Percentiles rank a stretch among this genome's conserved stretches.
phyloP scores from a whole-genome alignment of 2,113 vertebrate species.

The Lycocorax pyrrhopterus region DNA sequence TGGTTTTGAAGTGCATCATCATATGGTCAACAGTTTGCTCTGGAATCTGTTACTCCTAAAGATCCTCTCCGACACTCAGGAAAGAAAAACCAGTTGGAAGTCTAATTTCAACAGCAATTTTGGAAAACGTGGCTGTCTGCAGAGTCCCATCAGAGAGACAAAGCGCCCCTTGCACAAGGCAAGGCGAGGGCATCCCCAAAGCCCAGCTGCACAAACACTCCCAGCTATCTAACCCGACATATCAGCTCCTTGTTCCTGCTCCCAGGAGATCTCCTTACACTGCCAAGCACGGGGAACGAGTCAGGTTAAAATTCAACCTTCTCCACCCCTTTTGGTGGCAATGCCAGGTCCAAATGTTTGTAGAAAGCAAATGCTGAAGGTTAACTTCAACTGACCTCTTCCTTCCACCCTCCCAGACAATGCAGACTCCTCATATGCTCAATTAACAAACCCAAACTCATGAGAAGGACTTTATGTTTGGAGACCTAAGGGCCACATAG shows the following conservation, averaged over 20 bases:
- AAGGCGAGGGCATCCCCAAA: not conserved
- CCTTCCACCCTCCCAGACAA: not conserved
- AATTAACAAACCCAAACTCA: not conserved
- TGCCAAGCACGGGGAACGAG: not conserved
- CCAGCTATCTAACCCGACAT: not conserved
- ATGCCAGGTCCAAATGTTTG: not conserved
- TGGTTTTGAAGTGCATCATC: slow-evolving; percentile 17
- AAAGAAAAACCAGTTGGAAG: not conserved
- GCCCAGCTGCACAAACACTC: slow-evolving; percentile 12
- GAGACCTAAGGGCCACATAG: not conserved
- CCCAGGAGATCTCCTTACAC: not conserved
- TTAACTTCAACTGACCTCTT: not conserved
- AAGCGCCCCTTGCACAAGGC: not conserved
- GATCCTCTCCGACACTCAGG: not conserved
- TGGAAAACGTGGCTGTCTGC: not conserved
- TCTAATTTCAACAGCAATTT: not conserved
- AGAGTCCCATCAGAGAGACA: not conserved
- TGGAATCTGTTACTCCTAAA: slow-evolving; percentile 33
- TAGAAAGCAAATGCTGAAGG: not conserved
- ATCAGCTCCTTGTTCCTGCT: not conserved
- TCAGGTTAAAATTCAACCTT: slow-evolving; percentile 59
- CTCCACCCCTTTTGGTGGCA: slow-evolving; percentile 21
- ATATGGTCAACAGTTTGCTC: slow-evolving; percentile 37
- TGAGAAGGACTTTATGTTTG: not conserved
- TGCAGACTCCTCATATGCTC: not conserved